Evolutionary conservation across 2,113 vertebrate genomes (phyloP).

Genomic region (Bettongia penicillata): DNA sequence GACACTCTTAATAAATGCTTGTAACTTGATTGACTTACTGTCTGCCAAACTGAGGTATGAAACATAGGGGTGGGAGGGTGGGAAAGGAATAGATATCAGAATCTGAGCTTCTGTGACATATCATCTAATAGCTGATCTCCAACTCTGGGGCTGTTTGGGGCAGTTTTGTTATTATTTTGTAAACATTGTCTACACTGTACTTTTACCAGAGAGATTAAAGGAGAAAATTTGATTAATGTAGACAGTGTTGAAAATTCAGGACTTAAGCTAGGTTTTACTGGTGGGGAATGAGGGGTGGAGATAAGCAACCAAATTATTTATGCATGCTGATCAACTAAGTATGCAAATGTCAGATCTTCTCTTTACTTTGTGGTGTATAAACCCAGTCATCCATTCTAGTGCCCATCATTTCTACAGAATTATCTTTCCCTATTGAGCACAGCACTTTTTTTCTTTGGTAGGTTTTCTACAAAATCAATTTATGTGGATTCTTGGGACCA

Average conservation of each 20-base stretch:
- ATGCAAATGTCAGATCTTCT: neutral
- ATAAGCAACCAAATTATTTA: neutral
- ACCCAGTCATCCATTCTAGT: neutral
- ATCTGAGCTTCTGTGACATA: no score
- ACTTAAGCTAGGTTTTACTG: no score
- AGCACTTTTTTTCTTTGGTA: neutral
- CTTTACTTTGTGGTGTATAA: neutral
- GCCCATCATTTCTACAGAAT: neutral
- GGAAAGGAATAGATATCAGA: no score
- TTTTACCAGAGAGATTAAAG: no score
- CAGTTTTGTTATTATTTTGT: no score
- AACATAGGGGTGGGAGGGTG: no score
- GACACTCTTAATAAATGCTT: neutral
- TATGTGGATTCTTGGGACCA: neutral
- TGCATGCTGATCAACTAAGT: neutral
- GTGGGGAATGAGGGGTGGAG: no score
- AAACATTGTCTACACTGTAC: no score
- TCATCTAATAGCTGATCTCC: no score
- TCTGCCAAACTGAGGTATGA: neutral
- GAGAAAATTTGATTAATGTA: no score
- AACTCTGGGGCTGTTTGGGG: no score
- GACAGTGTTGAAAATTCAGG: no score
- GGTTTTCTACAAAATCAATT: neutral
- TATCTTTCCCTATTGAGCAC: neutral
- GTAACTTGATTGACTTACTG: neutral